These are phyloP conservation scores for Myiagra hebetior DNA, from an alignment of 2,113 vertebrate species.

Conservation along the genomic window DNA sequence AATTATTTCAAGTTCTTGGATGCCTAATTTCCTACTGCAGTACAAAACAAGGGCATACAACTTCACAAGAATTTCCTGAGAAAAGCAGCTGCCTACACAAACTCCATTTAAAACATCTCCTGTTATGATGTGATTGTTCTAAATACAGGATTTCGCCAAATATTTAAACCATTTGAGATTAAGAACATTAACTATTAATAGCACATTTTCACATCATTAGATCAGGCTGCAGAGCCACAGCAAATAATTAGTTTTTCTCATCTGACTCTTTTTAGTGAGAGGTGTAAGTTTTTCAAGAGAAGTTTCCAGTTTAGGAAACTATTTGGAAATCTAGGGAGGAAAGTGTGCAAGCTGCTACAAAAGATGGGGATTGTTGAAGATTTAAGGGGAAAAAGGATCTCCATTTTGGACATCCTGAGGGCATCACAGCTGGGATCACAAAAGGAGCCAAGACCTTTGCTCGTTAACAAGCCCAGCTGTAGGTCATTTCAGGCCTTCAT, in stretches of 20 bases:
- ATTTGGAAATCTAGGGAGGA: neutral
- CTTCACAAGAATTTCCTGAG: constrained; percentile 16
- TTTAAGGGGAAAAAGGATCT: neutral
- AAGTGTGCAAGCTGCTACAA: neutral
- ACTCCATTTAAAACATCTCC: constrained; percentile 3
- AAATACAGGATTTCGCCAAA: neutral
- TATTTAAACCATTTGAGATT: neutral
- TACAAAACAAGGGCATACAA: neutral
- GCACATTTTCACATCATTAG: neutral
- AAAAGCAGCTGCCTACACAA: constrained; percentile 18
- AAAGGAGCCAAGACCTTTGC: neutral
- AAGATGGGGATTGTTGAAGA: neutral
- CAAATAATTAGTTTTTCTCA: neutral
- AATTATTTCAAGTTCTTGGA: neutral
- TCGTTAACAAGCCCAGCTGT: neutral
- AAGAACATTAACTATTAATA: neutral
- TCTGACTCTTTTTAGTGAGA: neutral
- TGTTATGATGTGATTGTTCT: constrained; percentile 5
- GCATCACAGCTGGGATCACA: neutral
- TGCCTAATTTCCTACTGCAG: neutral
- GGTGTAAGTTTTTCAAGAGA: neutral
- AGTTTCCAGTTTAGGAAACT: neutral
- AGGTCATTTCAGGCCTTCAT: neutral
- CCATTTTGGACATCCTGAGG: neutral
- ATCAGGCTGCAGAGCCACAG: neutral